phyloP scores from a whole-genome alignment of 2,797 vertebrate species.

The Rhinatrema bivittatum region DNA sequence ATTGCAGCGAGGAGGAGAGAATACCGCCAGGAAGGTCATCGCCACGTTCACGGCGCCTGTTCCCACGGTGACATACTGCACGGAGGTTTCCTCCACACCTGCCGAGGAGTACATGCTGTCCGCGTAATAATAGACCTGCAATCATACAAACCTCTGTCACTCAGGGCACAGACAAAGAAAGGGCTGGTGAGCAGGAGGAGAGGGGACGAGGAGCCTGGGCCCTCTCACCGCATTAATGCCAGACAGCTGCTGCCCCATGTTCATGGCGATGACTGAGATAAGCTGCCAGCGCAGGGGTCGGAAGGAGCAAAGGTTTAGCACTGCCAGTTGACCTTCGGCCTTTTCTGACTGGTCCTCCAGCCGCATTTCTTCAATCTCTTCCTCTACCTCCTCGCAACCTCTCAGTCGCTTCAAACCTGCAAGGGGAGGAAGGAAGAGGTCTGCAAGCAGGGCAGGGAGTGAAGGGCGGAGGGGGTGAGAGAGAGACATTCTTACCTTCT shows the following conservation, averaged over 20 bases:
- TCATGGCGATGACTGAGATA: slow-evolving; percentile 72
- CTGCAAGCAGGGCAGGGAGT: too few relatives aligned
- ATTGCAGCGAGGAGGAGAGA: too few relatives aligned
- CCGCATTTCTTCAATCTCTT: slow-evolving; percentile 73
- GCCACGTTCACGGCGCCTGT: slow-evolving; percentile 81
- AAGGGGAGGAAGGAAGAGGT: neutral
- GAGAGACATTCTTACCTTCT: slow-evolving; percentile 51
- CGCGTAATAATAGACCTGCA: slow-evolving; percentile 90
- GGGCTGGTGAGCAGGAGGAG: too few relatives aligned
- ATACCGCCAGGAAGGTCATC: slow-evolving; percentile 76
- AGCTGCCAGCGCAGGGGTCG: slow-evolving; percentile 83
- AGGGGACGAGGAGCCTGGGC: too few relatives aligned
- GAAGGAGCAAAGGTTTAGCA: slow-evolving; percentile 61
- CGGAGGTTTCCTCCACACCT: slow-evolving; percentile 50
- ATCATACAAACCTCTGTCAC: slow-evolving; percentile 9
- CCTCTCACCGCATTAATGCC: slow-evolving; percentile 74
- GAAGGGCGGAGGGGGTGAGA: neutral
- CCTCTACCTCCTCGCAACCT: slow-evolving; percentile 61
- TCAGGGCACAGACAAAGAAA: too few relatives aligned
- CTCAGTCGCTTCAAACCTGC: slow-evolving; percentile 70
- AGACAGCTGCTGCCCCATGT: slow-evolving; percentile 87
- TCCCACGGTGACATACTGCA: slow-evolving; percentile 83
- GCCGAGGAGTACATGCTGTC: slow-evolving; percentile 75
- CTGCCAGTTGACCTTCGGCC: slow-evolving; percentile 57
- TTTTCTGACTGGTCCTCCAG: slow-evolving; percentile 70